phyloP scores from a whole-genome alignment of 1,140 invertebrate genomes.

The Sinonovacula constricta region DNA sequence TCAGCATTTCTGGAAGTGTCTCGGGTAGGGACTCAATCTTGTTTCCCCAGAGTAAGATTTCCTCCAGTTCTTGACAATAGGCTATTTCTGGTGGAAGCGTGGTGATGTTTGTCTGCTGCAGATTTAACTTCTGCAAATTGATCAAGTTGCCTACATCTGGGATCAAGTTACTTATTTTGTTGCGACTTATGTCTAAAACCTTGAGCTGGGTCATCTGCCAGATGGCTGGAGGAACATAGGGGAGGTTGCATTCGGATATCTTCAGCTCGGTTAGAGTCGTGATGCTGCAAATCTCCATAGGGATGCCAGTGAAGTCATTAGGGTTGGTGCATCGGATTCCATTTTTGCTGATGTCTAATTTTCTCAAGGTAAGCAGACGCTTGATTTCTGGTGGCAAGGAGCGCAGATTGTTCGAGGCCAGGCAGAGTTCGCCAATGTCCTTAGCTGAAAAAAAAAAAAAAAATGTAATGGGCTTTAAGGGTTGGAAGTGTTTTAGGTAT shows the following conservation, averaged over 20 bases:
- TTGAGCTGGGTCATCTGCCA: constrained; percentile 70
- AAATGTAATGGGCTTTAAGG: too few relatives aligned
- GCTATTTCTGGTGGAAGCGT: constrained; percentile 77
- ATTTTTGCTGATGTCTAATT: constrained; percentile 75
- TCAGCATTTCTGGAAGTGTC: constrained; percentile 73
- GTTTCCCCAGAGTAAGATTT: constrained; percentile 77
- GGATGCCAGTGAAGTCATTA: constrained; percentile 74
- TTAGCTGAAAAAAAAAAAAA: constrained; percentile 65
- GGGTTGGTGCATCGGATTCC: constrained; percentile 72
- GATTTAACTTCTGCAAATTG: constrained; percentile 70
- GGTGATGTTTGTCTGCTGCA: constrained; percentile 76
- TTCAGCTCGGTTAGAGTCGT: constrained; percentile 69
- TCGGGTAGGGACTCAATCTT: constrained; percentile 77
- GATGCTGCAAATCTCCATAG: constrained; percentile 69
- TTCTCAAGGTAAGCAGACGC: constrained; percentile 67
- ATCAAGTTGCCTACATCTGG: constrained; percentile 77
- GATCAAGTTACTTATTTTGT: constrained; percentile 75
- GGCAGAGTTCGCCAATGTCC: constrained; percentile 69
- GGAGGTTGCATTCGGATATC: constrained; percentile 77
- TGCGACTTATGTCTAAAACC: constrained; percentile 73
- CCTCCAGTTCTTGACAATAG: constrained; percentile 76
- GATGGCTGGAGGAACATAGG: constrained; percentile 75
- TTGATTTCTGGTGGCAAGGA: constrained; percentile 73
- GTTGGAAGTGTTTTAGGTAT: too few relatives aligned
- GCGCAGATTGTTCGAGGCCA: constrained; percentile 77